phyloP scores from a whole-genome alignment of 2,888 invertebrate species.

The Troides aeacus region DNA sequence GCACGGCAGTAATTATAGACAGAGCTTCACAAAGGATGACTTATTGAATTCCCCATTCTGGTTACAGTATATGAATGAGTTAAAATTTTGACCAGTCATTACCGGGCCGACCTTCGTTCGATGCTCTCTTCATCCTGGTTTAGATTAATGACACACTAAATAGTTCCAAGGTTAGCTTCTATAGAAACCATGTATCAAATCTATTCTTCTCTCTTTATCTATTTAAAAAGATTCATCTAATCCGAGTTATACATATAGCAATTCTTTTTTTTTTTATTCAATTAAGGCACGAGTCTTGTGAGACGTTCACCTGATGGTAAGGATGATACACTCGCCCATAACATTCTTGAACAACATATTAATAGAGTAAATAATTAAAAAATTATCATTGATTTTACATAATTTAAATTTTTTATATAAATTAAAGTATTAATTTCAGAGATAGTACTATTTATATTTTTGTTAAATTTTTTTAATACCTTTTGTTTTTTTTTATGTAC shows the following conservation, averaged over 20 bases:
- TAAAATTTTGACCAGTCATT: slow-evolving; percentile 31
- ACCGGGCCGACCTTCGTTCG: slow-evolving; percentile 36
- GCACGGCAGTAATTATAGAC: slow-evolving; percentile 1
- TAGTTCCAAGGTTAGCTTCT: slow-evolving; percentile 42
- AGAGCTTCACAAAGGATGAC: slow-evolving; percentile 4
- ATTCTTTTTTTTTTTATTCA: background rate
- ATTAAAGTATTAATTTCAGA: too few relatives aligned
- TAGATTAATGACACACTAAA: slow-evolving; percentile 34
- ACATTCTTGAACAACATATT: background rate
- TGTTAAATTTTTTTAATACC: too few relatives aligned
- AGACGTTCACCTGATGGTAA: too few relatives aligned
- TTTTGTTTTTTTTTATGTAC: too few relatives aligned
- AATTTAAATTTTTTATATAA: too few relatives aligned
- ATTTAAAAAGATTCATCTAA: slow-evolving; percentile 28
- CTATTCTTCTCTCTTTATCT: slow-evolving; percentile 44
- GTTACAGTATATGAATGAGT: slow-evolving; percentile 4
- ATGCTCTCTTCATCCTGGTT: slow-evolving; percentile 43
- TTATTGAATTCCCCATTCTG: slow-evolving; percentile 11
- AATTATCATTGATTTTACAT: too few relatives aligned
- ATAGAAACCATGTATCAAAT: slow-evolving; percentile 35
- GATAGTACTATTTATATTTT: too few relatives aligned
- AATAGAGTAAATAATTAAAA: background rate
- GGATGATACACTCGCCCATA: too few relatives aligned
- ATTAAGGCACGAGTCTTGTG: too few relatives aligned
- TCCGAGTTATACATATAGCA: slow-evolving; percentile 42